Conservation (phyloP, 1,140 invertebrate genomes). For the Drosophila jambulina region DNA sequence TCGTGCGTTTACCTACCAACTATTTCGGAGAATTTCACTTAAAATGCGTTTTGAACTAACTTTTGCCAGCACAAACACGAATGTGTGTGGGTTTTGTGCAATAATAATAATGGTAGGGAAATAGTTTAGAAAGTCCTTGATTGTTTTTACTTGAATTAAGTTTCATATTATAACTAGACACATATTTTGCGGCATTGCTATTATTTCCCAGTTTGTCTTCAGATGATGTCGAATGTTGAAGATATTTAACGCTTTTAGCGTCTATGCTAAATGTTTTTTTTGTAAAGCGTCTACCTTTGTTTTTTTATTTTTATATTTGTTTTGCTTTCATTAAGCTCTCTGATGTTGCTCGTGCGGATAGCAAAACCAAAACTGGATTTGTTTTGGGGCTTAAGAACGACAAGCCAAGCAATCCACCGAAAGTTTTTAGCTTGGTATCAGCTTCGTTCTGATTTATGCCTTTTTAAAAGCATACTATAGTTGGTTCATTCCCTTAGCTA, state of each 20-base stretch:
- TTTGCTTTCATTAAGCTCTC: conserved; percentile 2
- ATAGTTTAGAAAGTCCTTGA: background rate
- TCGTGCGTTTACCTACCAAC: background rate
- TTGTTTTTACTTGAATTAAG: background rate
- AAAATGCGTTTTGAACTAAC: background rate
- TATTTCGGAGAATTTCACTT: background rate
- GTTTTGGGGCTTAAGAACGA: background rate
- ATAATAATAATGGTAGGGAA: background rate
- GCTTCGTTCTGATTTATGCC: background rate
- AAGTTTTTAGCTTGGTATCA: conserved; percentile 2
- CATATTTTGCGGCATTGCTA: too few species aligned
- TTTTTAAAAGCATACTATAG: background rate
- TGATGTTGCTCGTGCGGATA: conserved; percentile 2
- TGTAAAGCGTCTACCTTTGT: conserved; percentile 20
- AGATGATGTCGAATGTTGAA: background rate
- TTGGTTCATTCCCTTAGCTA: too few species aligned
- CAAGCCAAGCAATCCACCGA: background rate
- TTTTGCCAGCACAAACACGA: background rate
- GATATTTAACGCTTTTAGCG: conserved; percentile 25
- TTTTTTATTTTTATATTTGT: background rate
- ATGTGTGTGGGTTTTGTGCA: background rate
- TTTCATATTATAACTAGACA: too few species aligned
- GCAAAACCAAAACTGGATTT: conserved; percentile 25
- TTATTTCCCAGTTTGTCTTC: background rate
- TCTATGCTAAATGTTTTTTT: conserved; percentile 11